A percentile compares a stretch with the other conserved stretches of the same genome.
phyloP scores from a whole-genome alignment of 2,797 vertebrate species.

The Selene dorsalis region DNA sequence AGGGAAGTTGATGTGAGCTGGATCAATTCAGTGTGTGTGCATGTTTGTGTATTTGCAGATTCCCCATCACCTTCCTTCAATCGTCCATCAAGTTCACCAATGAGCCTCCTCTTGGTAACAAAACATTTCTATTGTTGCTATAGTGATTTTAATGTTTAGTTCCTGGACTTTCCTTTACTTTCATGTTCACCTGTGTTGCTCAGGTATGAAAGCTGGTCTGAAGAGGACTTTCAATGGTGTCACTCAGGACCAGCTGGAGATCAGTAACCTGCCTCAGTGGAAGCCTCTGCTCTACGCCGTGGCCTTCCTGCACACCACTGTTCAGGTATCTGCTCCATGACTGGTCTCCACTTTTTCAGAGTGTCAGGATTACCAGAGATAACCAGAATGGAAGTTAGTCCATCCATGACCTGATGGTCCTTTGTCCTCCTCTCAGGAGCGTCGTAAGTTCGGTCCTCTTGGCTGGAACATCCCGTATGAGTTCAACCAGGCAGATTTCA shows the following conservation, averaged over 20 bases:
- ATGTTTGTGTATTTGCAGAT: slow-evolving; percentile 60
- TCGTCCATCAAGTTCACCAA: slow-evolving; percentile 92
- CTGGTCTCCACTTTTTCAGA: not conserved
- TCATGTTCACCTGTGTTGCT: slow-evolving; percentile 4
- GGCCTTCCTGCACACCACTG: slow-evolving; percentile 89
- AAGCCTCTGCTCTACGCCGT: slow-evolving; percentile 87
- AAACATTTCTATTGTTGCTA: too few species aligned
- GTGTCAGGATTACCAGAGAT: not conserved
- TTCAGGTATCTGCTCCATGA: slow-evolving; percentile 81
- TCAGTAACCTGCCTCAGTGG: slow-evolving; percentile 87
- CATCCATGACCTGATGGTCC: too few species aligned
- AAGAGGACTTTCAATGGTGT: slow-evolving; percentile 86
- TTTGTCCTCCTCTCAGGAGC: slow-evolving; percentile 77
- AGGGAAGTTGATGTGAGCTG: not conserved
- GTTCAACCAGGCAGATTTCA: slow-evolving; percentile 90
- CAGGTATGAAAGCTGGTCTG: slow-evolving; percentile 89
- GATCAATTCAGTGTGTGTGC: not conserved
- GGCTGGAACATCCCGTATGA: slow-evolving; percentile 93
- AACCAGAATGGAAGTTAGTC: not conserved
- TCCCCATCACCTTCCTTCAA: slow-evolving; percentile 89
- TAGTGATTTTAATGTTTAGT: too few species aligned
- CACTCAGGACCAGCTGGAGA: slow-evolving; percentile 87
- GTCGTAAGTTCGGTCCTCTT: slow-evolving; percentile 88
- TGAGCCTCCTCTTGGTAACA: slow-evolving; percentile 88
- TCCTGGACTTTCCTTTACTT: not conserved